These are phyloP conservation scores for Cryptomyrus ogoouensis DNA, from an alignment of 2,113 vertebrate genomes.

Conservation along the genomic window DNA sequence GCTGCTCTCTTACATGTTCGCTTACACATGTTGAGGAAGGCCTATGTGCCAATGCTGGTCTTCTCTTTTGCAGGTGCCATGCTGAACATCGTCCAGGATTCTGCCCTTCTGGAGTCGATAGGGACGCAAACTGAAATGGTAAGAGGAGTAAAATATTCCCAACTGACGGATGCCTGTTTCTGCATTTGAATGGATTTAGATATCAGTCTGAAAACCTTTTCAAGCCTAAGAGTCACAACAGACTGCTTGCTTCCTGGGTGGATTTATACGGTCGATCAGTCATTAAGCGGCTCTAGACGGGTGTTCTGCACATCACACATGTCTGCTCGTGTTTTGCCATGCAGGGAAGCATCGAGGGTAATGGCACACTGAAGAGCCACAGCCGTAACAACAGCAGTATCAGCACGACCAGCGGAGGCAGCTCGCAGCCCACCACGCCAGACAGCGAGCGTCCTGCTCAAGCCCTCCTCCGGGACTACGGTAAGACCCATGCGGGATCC, in stretches of 20 bases:
- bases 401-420: constrained; percentile 81
- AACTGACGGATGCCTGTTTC: too few relatives aligned
- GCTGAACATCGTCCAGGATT: constrained; percentile 95
- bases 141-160: constrained; percentile 38
- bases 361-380: constrained; percentile 70
- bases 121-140: constrained; percentile 86
- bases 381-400: constrained; percentile 87
- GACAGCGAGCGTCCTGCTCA: constrained; percentile 84
- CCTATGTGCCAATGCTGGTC: neutral
- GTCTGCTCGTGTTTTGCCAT: constrained; percentile 46
- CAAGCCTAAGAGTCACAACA: neutral
- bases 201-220: neutral
- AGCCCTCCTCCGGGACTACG: constrained; percentile 84
- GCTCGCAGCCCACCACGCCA: constrained; percentile 79
- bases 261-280: neutral
- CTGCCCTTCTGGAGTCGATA: constrained; percentile 85
- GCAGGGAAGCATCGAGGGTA: constrained; percentile 55
- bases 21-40: neutral
- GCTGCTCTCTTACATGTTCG: neutral
- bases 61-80: constrained; percentile 73
- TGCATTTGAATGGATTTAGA: neutral
- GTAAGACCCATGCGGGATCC: constrained; percentile 54
- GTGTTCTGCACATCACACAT: constrained; percentile 23
- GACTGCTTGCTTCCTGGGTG: neutral
- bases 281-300: neutral